Base-by-base conservation (phyloP, 2,888 invertebrate genomes). In the Pyrocoelia pectoralis region DNA sequence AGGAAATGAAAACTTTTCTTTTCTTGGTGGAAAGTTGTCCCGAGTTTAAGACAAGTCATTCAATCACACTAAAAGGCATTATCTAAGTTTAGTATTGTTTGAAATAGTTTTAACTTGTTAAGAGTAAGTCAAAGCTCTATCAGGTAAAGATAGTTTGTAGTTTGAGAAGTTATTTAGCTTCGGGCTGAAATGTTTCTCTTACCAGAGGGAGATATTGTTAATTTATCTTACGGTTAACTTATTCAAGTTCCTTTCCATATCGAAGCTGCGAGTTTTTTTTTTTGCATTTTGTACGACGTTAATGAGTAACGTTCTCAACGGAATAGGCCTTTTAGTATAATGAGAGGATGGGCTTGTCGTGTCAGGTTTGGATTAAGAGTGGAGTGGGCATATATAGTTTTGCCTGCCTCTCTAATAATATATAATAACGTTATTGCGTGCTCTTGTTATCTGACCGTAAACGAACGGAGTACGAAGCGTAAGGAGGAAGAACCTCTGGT, bases 311-410 rank as follows among this genome's bases (percentile, higher is more conserved):
- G 74, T 73, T 73, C 69, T 72, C 68, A 62, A 67, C 66, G 71
- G 70, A 76, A 75, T 73, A 69, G 73, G 70, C 76, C 75, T 76
- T 75, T 76, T 76, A 76, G 76, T 72, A 72, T 76, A 75, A 76
- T 76, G 74, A 76, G 73, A 68, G 68, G 69, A 69, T 68, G 73
- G 72, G 60, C 56, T 52, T 68, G 54, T 58, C 66, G 58, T 60
- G 63, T 58, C 52, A 48, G 57, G 29, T 50, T 38, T 59, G 65
- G 60, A 65, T 68, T 51, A 60, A 55, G 61, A 63, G 68, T 24
- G 6, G 24, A 3, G 4, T 24, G 24, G 4, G 24, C 24, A n/a
- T n/a, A n/a, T 55, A 54, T 75, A 74, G 69, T 75, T 76, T 76
- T 72, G 75, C 76, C 74, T 75, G 75, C 70, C 72, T 72, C 71